Conservation (phyloP, 2,888 invertebrate species). For the Rotaria socialis region DNA sequence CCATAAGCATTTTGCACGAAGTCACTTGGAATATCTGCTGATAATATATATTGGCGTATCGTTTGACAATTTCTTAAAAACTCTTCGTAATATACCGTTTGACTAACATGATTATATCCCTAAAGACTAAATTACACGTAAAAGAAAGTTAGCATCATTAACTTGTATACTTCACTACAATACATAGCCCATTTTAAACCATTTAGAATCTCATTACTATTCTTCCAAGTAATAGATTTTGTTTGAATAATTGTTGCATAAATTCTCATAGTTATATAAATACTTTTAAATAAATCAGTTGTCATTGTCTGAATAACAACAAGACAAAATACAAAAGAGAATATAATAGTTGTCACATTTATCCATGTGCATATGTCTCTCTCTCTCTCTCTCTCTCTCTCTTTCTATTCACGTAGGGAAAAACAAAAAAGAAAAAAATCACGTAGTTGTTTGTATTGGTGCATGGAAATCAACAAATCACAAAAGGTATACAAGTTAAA, state of each 20-base stretch:
- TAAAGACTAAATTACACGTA: neutral
- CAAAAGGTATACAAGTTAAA: neutral
- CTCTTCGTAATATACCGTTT: conserved; percentile 8
- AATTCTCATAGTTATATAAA: conserved; percentile 15
- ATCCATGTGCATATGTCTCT: too few relatives aligned
- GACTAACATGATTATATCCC: neutral
- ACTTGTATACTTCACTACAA: neutral
- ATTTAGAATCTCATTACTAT: neutral
- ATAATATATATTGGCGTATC: conserved; percentile 15
- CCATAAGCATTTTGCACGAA: conserved; percentile 3
- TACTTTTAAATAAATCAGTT: conserved; percentile 19
- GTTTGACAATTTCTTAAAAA: neutral
- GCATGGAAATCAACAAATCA: neutral
- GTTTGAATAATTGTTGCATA: conserved; percentile 2
- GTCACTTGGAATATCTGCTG: neutral
- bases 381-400: too few relatives aligned
- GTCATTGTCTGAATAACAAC: neutral
- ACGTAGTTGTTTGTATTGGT: neutral
- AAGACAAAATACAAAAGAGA: neutral
- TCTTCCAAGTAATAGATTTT: neutral
- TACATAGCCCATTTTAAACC: neutral
- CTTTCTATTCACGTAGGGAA: too few relatives aligned
- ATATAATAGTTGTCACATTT: neutral
- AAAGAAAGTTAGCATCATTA: neutral
- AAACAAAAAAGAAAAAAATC: too few relatives aligned